phyloP scores from a whole-genome alignment of 2,888 invertebrate genomes.

The Adineta ricciae region DNA sequence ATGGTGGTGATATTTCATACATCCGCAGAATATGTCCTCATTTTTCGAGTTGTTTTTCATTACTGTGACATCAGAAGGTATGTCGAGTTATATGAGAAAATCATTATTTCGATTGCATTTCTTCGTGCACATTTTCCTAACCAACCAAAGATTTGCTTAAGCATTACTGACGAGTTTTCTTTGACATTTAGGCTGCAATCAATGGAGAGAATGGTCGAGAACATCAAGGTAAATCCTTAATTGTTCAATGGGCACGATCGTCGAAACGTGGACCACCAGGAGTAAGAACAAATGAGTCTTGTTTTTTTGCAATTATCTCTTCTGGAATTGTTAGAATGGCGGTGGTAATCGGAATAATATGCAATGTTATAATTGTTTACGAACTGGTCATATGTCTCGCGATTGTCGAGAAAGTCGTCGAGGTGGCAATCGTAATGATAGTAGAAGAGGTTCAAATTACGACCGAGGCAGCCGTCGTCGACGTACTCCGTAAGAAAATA shows the following conservation, averaged over 20 bases:
- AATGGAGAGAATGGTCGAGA: constrained; percentile 33
- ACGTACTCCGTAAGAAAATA: neutral
- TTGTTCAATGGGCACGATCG: constrained; percentile 32
- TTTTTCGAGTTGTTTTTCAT: neutral
- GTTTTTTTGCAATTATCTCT: neutral
- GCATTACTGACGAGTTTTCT: neutral
- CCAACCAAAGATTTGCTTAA: too few species aligned
- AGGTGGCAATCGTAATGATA: neutral
- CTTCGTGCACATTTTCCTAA: neutral
- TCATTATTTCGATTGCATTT: neutral
- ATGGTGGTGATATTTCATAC: neutral
- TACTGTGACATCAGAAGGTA: neutral
- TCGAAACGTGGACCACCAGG: neutral
- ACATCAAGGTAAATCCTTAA: constrained; percentile 28
- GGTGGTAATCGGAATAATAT: neutral
- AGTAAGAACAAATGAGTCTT: neutral
- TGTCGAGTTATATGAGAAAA: neutral
- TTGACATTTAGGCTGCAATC: constrained; percentile 25
- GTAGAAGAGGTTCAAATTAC: neutral
- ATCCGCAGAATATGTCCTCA: neutral
- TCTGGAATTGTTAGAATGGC: neutral
- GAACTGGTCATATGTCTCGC: neutral
- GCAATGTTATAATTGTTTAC: neutral
- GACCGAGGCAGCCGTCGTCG: neutral
- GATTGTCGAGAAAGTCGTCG: neutral